Percentiles rank a stretch among this genome's conserved stretches.
phyloP scores from a whole-genome alignment of 2,113 vertebrate species.

The Nerophis ophidion region DNA sequence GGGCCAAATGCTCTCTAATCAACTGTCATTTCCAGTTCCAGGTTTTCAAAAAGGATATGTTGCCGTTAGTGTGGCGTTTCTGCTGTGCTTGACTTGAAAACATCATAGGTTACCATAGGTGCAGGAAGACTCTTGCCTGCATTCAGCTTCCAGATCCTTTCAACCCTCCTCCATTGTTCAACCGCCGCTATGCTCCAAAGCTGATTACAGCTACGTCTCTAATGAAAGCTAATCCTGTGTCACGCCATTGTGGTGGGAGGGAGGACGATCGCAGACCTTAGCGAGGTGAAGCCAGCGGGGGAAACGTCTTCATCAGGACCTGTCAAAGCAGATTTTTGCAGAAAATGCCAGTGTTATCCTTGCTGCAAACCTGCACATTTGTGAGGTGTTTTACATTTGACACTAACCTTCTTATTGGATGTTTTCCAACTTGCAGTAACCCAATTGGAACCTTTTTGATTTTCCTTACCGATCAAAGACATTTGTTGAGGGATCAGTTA shows the following conservation, averaged over 20 bases:
- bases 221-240: slow-evolving; percentile 72
- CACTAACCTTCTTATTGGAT: slow-evolving; percentile 4
- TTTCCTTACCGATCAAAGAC: neutral
- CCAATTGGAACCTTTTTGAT: neutral
- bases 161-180: slow-evolving; percentile 51
- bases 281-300: slow-evolving; percentile 46
- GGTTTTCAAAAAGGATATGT: neutral
- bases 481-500: neutral
- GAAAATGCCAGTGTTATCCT: slow-evolving; percentile 44
- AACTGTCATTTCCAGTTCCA: neutral
- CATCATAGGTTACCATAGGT: neutral
- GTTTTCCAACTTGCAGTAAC: neutral
- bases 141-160: slow-evolving; percentile 52
- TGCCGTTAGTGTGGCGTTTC: neutral
- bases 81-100: neutral
- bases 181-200: slow-evolving; percentile 59
- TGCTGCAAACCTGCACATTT: slow-evolving; percentile 28
- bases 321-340: slow-evolving; percentile 51
- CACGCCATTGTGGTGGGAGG: slow-evolving; percentile 41
- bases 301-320: slow-evolving; percentile 55
- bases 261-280: slow-evolving; percentile 22
- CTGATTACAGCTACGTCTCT: slow-evolving; percentile 64
- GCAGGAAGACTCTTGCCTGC: slow-evolving; percentile 16
- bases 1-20: neutral
- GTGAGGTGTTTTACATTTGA: slow-evolving; percentile 15